phyloP scores from a whole-genome alignment of 2,113 vertebrate genomes.

The Rhinolophus sinicus region DNA sequence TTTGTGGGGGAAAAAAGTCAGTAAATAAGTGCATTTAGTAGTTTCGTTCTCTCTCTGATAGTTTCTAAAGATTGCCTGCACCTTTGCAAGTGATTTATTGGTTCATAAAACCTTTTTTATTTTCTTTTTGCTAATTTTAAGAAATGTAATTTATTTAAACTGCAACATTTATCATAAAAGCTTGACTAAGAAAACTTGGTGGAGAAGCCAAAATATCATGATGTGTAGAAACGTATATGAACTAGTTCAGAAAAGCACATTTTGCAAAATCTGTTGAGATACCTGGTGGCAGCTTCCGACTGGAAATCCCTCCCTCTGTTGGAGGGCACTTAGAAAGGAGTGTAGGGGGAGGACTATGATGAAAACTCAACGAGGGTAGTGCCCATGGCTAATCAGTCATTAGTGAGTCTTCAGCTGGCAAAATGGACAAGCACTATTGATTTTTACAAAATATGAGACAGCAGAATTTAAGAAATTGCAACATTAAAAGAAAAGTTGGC shows the following conservation, averaged over 20 bases:
- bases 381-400: neutral
- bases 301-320: neutral
- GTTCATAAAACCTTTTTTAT: neutral
- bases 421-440: neutral
- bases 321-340: neutral
- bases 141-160: neutral
- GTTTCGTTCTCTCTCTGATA: neutral
- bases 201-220: neutral
- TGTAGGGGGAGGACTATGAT: neutral
- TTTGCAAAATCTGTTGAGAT: neutral
- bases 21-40: neutral
- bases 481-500: neutral
- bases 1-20: neutral
- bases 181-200: neutral
- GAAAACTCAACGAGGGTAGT: neutral
- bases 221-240: neutral
- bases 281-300: neutral
- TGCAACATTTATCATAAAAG: neutral
- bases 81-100: neutral
- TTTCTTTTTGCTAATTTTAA: neutral
- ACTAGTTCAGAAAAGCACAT: neutral
- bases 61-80: neutral
- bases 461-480: neutral
- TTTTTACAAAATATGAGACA: constrained; percentile 12
- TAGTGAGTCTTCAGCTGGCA: neutral